Conservation (phyloP, 2,888 invertebrate species). For the Pachymerium ferrugineum region DNA sequence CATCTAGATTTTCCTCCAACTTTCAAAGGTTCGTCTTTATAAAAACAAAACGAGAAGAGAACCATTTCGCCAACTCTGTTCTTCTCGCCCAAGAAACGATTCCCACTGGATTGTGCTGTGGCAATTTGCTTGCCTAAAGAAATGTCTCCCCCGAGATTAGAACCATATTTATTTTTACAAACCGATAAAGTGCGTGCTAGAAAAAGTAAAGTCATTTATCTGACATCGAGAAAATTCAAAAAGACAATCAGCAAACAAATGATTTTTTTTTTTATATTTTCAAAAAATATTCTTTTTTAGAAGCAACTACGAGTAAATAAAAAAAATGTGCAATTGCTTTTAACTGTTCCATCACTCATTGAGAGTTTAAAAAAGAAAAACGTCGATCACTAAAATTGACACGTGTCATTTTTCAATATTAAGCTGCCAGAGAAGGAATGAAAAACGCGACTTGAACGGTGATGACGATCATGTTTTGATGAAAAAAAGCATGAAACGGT, state of each 20-base stretch:
- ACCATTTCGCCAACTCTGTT: constrained; percentile 5
- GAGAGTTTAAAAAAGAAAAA: neutral
- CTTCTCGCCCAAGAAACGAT: constrained; percentile 7
- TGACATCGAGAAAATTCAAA: neutral
- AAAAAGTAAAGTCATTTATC: neutral
- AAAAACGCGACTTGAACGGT: neutral
- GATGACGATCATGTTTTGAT: neutral
- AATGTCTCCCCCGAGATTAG: constrained; percentile 20
- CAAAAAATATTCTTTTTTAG: too few relatives aligned
- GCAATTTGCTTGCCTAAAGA: constrained; percentile 24
- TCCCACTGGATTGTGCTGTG: constrained; percentile 9
- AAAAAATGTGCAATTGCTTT: neutral
- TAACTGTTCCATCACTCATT: neutral
- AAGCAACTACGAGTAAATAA: too few relatives aligned
- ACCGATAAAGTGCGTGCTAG: neutral
- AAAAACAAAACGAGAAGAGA: constrained; percentile 15
- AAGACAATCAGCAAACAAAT: neutral
- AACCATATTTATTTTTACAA: constrained; percentile 20
- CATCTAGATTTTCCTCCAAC: neutral
- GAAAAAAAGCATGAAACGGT: neutral
- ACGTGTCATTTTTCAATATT: neutral
- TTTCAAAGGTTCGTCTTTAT: neutral
- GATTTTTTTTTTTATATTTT: neutral
- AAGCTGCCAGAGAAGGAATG: neutral
- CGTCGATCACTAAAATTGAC: neutral